phyloP scores from a whole-genome alignment of 1,140 invertebrate species.

The Augochlora pura region DNA sequence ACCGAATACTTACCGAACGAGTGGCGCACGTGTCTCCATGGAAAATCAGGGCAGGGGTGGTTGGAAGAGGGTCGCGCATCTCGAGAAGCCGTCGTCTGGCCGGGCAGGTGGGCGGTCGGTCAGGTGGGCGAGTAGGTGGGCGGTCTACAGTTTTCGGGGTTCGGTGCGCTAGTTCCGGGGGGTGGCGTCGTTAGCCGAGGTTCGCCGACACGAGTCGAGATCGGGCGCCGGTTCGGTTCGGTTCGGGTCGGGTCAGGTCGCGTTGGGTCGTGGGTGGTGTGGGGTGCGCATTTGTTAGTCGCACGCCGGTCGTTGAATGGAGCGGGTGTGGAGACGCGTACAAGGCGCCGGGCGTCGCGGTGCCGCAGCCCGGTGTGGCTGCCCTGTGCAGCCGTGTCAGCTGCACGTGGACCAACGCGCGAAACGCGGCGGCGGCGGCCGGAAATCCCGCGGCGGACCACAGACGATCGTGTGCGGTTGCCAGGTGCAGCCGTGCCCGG shows the following conservation, averaged over 20 bases:
- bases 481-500: conserved; percentile 76
- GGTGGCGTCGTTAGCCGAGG: conserved; percentile 44
- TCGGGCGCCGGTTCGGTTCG: conserved; percentile 13
- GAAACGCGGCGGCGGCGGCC: conserved; percentile 65
- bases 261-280: conserved; percentile 37
- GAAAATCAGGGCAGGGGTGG: no score
- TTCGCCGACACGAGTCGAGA: conserved; percentile 48
- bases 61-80: neutral
- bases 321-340: conserved; percentile 80
- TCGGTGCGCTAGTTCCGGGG: neutral
- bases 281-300: conserved; percentile 67
- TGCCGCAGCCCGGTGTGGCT: conserved; percentile 70
- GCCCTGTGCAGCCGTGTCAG: conserved; percentile 74
- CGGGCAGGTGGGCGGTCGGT: no score
- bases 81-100: neutral
- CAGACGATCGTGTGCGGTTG: conserved; percentile 77
- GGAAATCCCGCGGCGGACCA: conserved; percentile 71
- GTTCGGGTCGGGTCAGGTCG: conserved; percentile 36
- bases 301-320: conserved; percentile 86
- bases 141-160: no score
- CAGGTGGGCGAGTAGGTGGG: no score
- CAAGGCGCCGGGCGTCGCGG: conserved; percentile 74
- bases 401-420: conserved; percentile 75
- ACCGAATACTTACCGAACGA: no score
- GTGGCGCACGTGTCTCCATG: no score